A percentile compares a stretch with the other conserved stretches of the same genome.
These are phyloP conservation scores for Phodopus roborovskii DNA, from an alignment of 2,113 vertebrate species.

Conservation along the genomic window DNA sequence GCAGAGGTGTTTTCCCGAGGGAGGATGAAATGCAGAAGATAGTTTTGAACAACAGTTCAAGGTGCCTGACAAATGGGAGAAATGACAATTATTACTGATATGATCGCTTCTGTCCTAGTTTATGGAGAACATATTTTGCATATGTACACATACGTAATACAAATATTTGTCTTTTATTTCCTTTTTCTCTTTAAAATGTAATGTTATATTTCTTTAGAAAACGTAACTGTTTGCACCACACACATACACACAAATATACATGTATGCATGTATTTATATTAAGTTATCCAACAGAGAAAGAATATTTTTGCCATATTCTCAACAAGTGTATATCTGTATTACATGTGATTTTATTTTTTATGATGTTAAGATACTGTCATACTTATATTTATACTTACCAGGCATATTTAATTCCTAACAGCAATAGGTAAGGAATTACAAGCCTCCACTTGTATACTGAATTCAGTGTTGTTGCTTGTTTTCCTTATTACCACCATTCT, in stretches of 20 bases:
- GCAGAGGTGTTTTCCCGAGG: neutral
- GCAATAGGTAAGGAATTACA: neutral
- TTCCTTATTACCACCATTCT: neutral
- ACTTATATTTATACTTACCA: too few species aligned
- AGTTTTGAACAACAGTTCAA: neutral
- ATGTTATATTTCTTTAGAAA: neutral
- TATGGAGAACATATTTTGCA: neutral
- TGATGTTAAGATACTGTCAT: neutral
- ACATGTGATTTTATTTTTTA: neutral
- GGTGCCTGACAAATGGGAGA: too few species aligned
- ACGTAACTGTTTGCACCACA: neutral
- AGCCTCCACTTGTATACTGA: accelerated
- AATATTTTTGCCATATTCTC: neutral
- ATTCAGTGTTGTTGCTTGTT: neutral
- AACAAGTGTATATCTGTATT: neutral
- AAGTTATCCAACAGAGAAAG: neutral
- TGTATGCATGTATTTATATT: neutral
- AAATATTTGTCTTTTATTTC: neutral
- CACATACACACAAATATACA: neutral
- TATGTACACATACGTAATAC: neutral
- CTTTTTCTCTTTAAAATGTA: neutral
- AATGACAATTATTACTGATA: neutral
- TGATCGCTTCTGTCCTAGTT: neutral
- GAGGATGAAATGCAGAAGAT: neutral
- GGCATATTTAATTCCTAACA: neutral